Evolutionary conservation across 2,888 invertebrate genomes (phyloP), one percentile per base, ranked within the genome.

Genomic region (Baccha elongata): DNA sequence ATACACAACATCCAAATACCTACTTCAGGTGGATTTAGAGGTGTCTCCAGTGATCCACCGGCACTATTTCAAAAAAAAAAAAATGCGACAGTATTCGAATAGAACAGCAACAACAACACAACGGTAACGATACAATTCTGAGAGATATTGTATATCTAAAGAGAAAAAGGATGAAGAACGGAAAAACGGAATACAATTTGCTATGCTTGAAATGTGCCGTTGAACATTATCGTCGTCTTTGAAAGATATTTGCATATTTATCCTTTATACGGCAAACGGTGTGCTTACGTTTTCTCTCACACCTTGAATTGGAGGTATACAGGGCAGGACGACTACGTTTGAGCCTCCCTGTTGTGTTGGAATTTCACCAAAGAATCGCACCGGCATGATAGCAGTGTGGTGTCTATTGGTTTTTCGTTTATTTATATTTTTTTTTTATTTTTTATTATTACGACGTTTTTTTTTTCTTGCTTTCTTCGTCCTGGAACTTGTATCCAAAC

Each of bases 211-310:
- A 84, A 78, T 84, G 79, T 79, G 65, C 83, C 73, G 69, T 74
- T 64, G 78, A 69, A 79, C 72, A 84, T 79, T 79, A 84, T 79
- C 79, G 74, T 84, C 84, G 79, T 74, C 84, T 73, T 84, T 79
- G 84, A 69, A 60, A 69, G 79, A 79, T 84, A 84, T 84, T 84
- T 84, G 84, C 84, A 84, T 84, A 84, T 83, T 83, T 83, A 83
- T 79, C 84, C 74, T 69, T 71, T 84, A 78, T 79, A 84, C 50
- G 73, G 84, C 69, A 69, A 84, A 84, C 79, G 79, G 73, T 73
- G 83, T 83, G 81, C 78, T 83, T 76, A 83, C 78, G 76, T 76
- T 83, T 67, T 55, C 83, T 83, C 78, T 78, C 78, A 78, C 83
- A 83, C 83, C 83, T 83, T 71, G 1, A 62, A 15, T 7, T 4